Evolutionary conservation across 1,140 invertebrate genomes (phyloP).

Genomic region (Pteromalus puparum): DNA sequence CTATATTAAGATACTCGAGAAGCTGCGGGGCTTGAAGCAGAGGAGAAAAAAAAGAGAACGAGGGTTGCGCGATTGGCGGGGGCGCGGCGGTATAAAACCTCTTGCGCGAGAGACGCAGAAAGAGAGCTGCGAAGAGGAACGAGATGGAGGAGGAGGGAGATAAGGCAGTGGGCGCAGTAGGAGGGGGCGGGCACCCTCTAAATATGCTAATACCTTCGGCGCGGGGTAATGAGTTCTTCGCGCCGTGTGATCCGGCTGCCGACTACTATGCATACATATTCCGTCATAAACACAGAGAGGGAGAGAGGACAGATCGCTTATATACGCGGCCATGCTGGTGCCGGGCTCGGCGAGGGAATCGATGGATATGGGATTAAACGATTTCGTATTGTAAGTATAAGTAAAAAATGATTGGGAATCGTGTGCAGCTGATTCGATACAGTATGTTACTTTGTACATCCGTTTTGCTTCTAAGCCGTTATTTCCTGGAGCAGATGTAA

Average conservation of each 20-base stretch:
- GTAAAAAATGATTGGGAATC: not conserved
- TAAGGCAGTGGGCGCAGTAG: not conserved
- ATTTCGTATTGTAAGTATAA: not conserved
- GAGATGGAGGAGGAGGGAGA: constrained; percentile 36
- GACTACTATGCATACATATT: constrained; percentile 74
- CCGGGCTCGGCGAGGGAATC: constrained; percentile 6
- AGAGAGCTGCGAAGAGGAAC: constrained; percentile 48
- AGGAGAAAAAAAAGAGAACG: constrained; percentile 25
- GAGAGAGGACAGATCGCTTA: constrained; percentile 65
- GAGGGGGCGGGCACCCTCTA: constrained; percentile 64
- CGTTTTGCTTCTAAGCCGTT: no score
- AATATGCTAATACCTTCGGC: constrained; percentile 73
- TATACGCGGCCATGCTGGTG: not conserved
- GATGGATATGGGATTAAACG: constrained; percentile 10
- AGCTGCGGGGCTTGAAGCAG: not conserved
- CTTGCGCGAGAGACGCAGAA: constrained; percentile 10
- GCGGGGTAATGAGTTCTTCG: constrained; percentile 73
- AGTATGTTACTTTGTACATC: no score
- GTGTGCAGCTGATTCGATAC: no score
- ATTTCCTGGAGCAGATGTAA: not conserved
- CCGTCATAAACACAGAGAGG: constrained; percentile 69
- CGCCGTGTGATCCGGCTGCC: constrained; percentile 63
- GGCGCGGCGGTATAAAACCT: constrained; percentile 8
- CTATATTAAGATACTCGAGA: constrained; percentile 33
- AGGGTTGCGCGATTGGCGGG: constrained; percentile 14